Evolutionary conservation across 2,797 vertebrate genomes (phyloP).

Genomic region (Leontocebus nigricollis): DNA sequence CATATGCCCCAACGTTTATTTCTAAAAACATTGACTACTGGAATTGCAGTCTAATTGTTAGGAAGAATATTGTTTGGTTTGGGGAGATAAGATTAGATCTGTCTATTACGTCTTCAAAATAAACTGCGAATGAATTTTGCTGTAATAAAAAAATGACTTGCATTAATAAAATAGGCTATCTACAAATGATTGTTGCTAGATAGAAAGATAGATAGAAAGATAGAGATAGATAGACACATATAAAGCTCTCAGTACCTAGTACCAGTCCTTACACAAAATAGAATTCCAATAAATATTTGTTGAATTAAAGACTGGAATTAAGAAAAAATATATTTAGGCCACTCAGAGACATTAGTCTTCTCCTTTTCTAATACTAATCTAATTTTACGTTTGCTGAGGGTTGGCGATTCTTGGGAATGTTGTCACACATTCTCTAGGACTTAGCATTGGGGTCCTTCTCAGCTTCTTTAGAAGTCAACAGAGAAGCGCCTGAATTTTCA

Average conservation of each 20-base stretch:
- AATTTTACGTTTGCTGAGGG: slow-evolving; percentile 36
- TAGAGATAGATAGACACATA: neutral
- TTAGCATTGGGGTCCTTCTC: neutral
- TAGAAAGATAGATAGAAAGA: too few species aligned
- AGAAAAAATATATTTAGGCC: slow-evolving; percentile 33
- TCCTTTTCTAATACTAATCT: slow-evolving; percentile 16
- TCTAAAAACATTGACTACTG: neutral
- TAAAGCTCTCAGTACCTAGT: neutral
- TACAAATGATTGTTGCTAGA: neutral
- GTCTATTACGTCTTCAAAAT: neutral
- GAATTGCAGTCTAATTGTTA: neutral
- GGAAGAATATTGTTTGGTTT: slow-evolving; percentile 31
- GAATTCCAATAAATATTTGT: neutral
- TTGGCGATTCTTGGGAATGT: neutral
- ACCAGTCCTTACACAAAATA: neutral
- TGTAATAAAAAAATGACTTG: neutral
- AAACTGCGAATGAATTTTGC: neutral
- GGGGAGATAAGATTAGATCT: neutral
- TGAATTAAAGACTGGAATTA: slow-evolving; percentile 26
- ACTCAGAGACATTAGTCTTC: slow-evolving; percentile 36
- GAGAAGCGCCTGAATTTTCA: slow-evolving; percentile 38
- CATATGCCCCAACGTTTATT: neutral
- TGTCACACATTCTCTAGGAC: slow-evolving; percentile 10
- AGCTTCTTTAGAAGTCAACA: neutral
- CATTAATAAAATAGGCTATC: neutral